Evolutionary conservation across 2,113 vertebrate species (phyloP).

Genomic region (Marmota monax): DNA sequence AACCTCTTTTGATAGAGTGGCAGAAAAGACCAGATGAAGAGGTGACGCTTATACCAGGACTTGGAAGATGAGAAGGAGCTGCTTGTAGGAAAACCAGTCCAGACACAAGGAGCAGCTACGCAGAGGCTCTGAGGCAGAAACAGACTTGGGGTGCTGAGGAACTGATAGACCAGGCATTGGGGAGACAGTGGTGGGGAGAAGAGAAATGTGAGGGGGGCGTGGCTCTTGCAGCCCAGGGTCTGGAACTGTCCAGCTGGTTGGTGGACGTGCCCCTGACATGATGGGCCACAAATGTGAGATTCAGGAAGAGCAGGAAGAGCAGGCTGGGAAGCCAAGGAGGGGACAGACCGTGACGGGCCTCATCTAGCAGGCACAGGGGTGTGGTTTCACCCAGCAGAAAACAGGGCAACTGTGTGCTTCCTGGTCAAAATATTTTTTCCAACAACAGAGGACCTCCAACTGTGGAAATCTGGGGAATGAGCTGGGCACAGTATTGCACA

Average conservation of each 20-base stretch:
- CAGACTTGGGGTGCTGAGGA: not conserved
- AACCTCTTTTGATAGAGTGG: not conserved
- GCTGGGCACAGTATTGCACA: too few relatives aligned
- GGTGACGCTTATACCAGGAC: not conserved
- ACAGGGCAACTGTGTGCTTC: not conserved
- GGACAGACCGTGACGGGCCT: not conserved
- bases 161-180: not conserved
- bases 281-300: accelerated
- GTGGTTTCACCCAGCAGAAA: not conserved
- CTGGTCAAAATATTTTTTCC: constrained; percentile 25
- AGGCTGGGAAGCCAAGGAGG: not conserved
- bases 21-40: not conserved
- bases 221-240: not conserved
- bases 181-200: not conserved
- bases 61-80: not conserved
- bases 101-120: not conserved
- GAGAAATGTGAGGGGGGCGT: not conserved
- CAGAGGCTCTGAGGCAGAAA: not conserved
- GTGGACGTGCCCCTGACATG: not conserved
- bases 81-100: not conserved
- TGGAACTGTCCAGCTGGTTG: not conserved
- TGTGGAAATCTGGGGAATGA: not conserved
- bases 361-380: not conserved
- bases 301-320: not conserved
- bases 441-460: constrained; percentile 24